phyloP scores from a whole-genome alignment of 2,113 vertebrate genomes.

The Toxostoma redivivum region DNA sequence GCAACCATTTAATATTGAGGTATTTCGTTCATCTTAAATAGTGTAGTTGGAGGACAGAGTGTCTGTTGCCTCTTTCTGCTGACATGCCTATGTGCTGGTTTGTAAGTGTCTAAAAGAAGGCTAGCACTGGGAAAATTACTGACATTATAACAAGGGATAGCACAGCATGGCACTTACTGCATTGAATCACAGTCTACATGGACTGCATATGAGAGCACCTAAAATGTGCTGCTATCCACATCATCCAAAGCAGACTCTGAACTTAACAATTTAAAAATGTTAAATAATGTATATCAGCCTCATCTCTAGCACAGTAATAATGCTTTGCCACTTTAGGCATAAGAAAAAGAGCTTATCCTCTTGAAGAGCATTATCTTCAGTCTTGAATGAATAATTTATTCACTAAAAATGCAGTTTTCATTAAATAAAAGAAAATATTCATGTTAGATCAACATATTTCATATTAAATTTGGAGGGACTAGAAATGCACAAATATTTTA shows the following conservation, averaged over 20 bases:
- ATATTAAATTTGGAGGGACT: rapidly evolving
- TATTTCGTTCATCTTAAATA: not conserved
- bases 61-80: not conserved
- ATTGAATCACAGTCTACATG: not conserved
- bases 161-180: not conserved
- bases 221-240: not conserved
- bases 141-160: not conserved
- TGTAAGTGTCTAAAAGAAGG: not conserved
- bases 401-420: not conserved
- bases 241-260: not conserved
- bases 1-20: not conserved
- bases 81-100: not conserved
- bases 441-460: not conserved
- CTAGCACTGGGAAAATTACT: not conserved
- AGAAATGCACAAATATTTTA: not conserved
- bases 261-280: not conserved
- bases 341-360: not conserved
- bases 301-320: not conserved
- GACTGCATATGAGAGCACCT: not conserved
- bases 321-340: not conserved
- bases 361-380: not conserved
- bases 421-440: not conserved
- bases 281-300: not conserved
- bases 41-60: not conserved
- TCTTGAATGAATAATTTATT: not conserved